These are phyloP conservation scores for Sapayoa aenigma DNA, from an alignment of 2,113 vertebrate species.

Conservation along the genomic window DNA sequence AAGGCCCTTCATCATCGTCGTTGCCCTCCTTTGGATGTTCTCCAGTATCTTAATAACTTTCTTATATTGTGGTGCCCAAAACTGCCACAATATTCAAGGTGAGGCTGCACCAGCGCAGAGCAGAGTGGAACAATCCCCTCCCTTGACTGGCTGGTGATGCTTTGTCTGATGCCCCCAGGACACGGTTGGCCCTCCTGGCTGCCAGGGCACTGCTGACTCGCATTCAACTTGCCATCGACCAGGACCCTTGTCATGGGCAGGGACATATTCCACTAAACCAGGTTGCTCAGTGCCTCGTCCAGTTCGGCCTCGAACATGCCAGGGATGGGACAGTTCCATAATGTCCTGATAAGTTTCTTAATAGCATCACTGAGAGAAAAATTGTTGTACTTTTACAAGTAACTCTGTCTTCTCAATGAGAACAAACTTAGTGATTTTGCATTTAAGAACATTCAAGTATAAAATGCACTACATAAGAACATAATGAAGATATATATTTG, in stretches of 20 bases:
- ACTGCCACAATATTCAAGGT: background rate
- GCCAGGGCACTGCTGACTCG: background rate
- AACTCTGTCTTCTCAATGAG: background rate
- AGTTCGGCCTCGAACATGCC: background rate
- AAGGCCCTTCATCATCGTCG: background rate
- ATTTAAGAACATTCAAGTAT: background rate
- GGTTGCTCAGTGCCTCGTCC: background rate
- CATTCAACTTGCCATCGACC: background rate
- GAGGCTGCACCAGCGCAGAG: background rate
- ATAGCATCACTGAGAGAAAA: background rate
- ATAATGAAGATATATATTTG: background rate
- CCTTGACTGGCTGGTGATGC: background rate
- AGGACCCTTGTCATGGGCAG: background rate
- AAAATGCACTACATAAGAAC: background rate
- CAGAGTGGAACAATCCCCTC: background rate
- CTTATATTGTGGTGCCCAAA: background rate
- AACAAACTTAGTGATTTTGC: background rate
- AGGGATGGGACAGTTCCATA: too few relatives aligned
- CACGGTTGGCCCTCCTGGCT: background rate
- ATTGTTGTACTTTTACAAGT: background rate
- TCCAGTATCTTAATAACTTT: background rate
- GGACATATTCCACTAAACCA: background rate
- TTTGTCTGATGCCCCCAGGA: background rate
- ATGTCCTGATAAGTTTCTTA: background rate
- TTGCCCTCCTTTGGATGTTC: background rate